These are phyloP conservation scores for Agonopterix heracliana DNA, from an alignment of 2,888 invertebrate species.

Conservation along the genomic window DNA sequence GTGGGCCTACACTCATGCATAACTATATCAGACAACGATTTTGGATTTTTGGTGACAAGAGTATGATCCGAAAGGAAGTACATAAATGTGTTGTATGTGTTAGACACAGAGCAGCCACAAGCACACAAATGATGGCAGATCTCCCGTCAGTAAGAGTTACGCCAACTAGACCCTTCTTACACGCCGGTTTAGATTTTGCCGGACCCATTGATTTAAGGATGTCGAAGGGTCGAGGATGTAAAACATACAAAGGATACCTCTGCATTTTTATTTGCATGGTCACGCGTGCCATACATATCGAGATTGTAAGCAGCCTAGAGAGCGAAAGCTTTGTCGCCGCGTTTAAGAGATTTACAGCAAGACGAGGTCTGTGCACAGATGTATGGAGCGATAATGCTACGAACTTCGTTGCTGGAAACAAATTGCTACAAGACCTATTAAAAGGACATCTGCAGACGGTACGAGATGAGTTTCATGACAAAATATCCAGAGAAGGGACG, in stretches of 20 bases:
- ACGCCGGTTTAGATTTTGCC: conserved; percentile 6
- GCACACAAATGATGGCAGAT: background rate
- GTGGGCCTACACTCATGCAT: conserved; percentile 18
- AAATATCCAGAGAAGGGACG: conserved; percentile 3
- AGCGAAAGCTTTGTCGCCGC: too few species aligned
- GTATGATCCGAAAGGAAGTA: background rate
- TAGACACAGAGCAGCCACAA: background rate
- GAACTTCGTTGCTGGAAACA: background rate
- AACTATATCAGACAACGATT: conserved; percentile 16
- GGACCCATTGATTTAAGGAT: conserved; percentile 8
- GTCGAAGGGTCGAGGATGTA: too few species aligned
- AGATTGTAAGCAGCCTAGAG: too few species aligned
- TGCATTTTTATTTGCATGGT: too few species aligned
- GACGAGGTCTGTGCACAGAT: background rate
- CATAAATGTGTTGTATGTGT: conserved; percentile 4
- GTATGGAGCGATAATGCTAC: background rate
- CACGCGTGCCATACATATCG: too few species aligned
- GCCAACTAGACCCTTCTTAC: background rate
- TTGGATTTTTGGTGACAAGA: conserved; percentile 16
- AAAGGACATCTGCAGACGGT: background rate
- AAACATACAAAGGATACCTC: too few species aligned
- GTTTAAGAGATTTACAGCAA: background rate
- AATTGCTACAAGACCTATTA: background rate
- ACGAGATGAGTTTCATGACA: background rate
- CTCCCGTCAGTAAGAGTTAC: background rate